Conservation (phyloP, 2,113 vertebrate species). For the Bostrychus sinensis region DNA sequence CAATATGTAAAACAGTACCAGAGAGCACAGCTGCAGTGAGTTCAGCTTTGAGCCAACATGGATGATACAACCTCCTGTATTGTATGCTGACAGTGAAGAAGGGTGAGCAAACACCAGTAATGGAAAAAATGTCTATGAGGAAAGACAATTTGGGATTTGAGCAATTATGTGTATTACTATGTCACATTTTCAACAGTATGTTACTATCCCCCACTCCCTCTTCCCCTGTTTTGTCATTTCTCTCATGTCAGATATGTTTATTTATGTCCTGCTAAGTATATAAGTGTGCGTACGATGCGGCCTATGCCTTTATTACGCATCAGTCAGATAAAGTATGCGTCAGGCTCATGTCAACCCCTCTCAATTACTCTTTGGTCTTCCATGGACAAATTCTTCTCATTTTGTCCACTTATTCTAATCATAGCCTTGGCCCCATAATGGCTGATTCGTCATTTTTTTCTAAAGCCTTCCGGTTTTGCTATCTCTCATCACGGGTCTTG, state of each 20-base stretch:
- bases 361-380: constrained; percentile 37
- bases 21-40: constrained; percentile 39
- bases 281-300: constrained; percentile 22
- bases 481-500: constrained; percentile 16
- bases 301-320: constrained; percentile 30
- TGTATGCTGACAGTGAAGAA: constrained; percentile 1
- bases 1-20: constrained; percentile 33
- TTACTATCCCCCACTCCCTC: constrained; percentile 6
- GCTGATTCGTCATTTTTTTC: constrained; percentile 22
- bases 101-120: constrained; percentile 12
- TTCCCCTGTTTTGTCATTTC: constrained; percentile 7
- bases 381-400: constrained; percentile 26
- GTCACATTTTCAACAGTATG: constrained; percentile 44
- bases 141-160: constrained; percentile 26
- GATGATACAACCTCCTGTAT: constrained; percentile 8
- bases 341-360: constrained; percentile 8
- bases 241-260: constrained; percentile 33
- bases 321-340: constrained; percentile 28
- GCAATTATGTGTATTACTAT: constrained; percentile 44
- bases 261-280: constrained; percentile 26
- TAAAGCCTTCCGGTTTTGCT: constrained; percentile 4
- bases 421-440: constrained; percentile 12
- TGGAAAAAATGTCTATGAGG: constrained; percentile 8
- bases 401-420: constrained; percentile 29
- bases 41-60: constrained; percentile 42